A percentile compares a stretch with the other conserved stretches of the same genome.
These are phyloP conservation scores for Limnephilus auricula DNA, from an alignment of 2,888 invertebrate species.

Conservation along the genomic window DNA sequence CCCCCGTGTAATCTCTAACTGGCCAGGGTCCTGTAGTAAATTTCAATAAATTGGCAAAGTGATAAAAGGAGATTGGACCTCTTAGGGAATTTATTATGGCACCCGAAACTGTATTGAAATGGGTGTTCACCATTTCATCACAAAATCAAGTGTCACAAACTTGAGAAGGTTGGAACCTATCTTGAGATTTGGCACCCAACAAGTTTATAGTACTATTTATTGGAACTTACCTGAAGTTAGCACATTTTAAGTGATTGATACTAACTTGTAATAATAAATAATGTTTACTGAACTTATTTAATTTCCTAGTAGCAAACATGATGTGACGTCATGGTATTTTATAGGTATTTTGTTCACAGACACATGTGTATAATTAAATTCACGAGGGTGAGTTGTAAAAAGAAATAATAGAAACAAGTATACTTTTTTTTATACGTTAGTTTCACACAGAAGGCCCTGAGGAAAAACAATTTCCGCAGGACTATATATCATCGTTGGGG, in stretches of 20 bases:
- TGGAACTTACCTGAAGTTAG: neutral
- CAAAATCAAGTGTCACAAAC: neutral
- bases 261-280: neutral
- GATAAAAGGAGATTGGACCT: slow-evolving; percentile 41
- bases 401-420: neutral
- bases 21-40: slow-evolving; percentile 28
- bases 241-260: neutral
- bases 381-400: neutral
- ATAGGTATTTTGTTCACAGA: neutral
- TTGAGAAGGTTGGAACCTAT: too few relatives aligned
- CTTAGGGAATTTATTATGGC: neutral
- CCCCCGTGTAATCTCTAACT: slow-evolving; percentile 45
- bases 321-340: too few relatives aligned
- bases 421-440: too few relatives aligned
- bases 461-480: too few relatives aligned
- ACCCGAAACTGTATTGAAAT: slow-evolving; percentile 2
- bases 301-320: neutral
- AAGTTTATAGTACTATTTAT: neutral
- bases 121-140: neutral
- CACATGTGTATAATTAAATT: neutral
- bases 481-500: too few relatives aligned
- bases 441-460: too few relatives aligned
- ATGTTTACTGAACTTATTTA: neutral
- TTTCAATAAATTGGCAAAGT: slow-evolving; percentile 34
- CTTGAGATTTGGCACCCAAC: neutral